A percentile compares a stretch with the other conserved stretches of the same genome.
Conservation (phyloP, 2,113 vertebrate genomes). For the Anolis sagrei region DNA sequence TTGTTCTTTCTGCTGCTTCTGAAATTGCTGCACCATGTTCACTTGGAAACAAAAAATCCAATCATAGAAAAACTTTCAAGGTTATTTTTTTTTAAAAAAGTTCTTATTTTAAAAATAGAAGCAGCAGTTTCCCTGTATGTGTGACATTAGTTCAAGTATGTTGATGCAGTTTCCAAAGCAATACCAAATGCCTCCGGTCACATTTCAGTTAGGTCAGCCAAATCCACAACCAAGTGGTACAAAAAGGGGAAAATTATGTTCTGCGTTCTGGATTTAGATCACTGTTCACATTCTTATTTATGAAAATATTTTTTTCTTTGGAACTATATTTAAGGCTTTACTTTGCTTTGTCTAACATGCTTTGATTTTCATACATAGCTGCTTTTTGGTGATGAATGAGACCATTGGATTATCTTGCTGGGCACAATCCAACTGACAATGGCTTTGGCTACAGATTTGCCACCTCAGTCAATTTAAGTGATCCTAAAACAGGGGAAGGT, state of each 20-base stretch:
- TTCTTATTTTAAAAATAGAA: conserved; percentile 67
- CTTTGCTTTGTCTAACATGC: neutral
- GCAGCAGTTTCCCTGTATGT: neutral
- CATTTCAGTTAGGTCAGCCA: conserved; percentile 67
- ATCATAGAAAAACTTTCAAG: conserved; percentile 58
- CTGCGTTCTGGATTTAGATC: conserved; percentile 55
- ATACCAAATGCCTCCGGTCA: conserved; percentile 68
- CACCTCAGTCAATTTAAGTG: neutral
- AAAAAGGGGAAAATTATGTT: conserved; percentile 38
- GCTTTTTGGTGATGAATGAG: neutral
- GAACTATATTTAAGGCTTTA: conserved; percentile 58
- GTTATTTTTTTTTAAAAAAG: conserved; percentile 65
- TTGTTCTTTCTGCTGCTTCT: conserved; percentile 61
- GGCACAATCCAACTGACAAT: neutral
- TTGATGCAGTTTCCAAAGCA: conserved; percentile 71
- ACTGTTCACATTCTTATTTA: conserved; percentile 63
- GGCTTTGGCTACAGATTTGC: neutral
- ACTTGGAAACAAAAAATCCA: conserved; percentile 55
- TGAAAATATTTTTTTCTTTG: conserved; percentile 61
- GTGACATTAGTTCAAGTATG: conserved; percentile 57
- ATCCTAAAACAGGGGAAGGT: neutral
- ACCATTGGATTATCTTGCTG: neutral
- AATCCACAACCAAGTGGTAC: conserved; percentile 59
- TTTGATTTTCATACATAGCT: neutral
- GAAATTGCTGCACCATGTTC: conserved; percentile 61